A percentile compares a stretch with the other conserved stretches of the same genome.
phyloP scores from a whole-genome alignment of 2,888 invertebrate genomes.

The Nematopogon swammerdamellus region DNA sequence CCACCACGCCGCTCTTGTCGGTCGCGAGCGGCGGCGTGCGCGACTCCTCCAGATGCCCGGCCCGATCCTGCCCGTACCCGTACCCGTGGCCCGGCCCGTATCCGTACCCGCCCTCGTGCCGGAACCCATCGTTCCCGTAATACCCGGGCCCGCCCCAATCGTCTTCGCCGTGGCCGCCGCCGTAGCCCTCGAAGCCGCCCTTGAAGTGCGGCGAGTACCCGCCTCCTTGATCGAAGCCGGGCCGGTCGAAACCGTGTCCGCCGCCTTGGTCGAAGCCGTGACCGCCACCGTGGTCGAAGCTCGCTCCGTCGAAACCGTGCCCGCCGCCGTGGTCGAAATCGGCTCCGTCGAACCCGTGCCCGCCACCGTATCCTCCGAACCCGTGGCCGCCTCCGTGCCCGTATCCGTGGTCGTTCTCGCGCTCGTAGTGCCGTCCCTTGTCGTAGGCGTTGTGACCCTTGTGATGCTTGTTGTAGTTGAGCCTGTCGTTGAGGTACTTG shows the following conservation, averaged over 20 bases:
- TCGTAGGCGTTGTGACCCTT: constrained; percentile 36
- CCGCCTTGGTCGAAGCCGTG: constrained; percentile 17
- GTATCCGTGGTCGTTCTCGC: constrained; percentile 25
- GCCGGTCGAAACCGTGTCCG: constrained; percentile 23
- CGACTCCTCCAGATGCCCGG: constrained; percentile 20
- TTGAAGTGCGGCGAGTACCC: background rate
- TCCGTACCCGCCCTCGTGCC: constrained; percentile 40
- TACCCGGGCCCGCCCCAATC: constrained; percentile 41
- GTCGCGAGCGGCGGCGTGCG: constrained; percentile 30
- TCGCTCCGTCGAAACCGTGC: background rate
- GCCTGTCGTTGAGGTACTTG: constrained; percentile 40
- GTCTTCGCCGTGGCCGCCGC: constrained; percentile 27
- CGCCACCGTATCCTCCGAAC: constrained; percentile 1
- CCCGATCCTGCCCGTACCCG: constrained; percentile 30
- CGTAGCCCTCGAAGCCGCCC: constrained; percentile 20
- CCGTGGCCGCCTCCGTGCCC: constrained; percentile 6
- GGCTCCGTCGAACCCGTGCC: background rate
- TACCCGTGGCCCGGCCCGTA: constrained; percentile 38
- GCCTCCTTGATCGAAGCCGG: constrained; percentile 14
- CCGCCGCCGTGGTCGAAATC: background rate
- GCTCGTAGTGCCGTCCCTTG: constrained; percentile 32
- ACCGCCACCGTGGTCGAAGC: constrained; percentile 3
- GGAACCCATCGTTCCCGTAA: constrained; percentile 37
- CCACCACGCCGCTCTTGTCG: constrained; percentile 33
- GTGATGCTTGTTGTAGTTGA: constrained; percentile 38